These are phyloP conservation scores for Dipodomys stephensi DNA, from an alignment of 2,113 vertebrate genomes.

Conservation along the genomic window DNA sequence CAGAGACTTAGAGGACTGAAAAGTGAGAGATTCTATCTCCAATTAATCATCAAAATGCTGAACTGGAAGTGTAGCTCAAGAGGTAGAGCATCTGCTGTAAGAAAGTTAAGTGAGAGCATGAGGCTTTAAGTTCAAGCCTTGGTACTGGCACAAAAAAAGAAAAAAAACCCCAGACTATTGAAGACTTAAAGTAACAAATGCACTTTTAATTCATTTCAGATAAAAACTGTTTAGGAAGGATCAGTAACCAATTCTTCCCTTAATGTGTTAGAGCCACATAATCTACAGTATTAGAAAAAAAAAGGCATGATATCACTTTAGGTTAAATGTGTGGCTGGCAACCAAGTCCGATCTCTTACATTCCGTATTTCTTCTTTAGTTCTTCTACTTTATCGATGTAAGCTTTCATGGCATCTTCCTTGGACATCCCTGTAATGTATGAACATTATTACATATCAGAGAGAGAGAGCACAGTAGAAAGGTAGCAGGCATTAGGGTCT, in stretches of 20 bases:
- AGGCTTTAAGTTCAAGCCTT: no score
- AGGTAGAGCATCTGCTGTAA: no score
- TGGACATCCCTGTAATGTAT: conserved; percentile 89
- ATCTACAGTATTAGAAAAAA: conserved; percentile 77
- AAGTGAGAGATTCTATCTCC: no score
- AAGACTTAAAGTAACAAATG: conserved; percentile 81
- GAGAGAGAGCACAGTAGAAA: background rate
- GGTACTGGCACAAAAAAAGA: background rate
- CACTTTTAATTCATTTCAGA: conserved; percentile 85
- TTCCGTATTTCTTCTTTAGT: conserved; percentile 92
- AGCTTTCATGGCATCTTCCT: conserved; percentile 92
- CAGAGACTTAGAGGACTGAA: no score
- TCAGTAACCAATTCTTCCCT: conserved; percentile 52
- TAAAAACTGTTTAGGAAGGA: conserved; percentile 73
- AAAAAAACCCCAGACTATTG: background rate
- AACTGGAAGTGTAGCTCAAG: no score
- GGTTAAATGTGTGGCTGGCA: conserved; percentile 8
- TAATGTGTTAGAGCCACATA: conserved; percentile 11
- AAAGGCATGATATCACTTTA: conserved; percentile 77
- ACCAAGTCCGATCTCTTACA: conserved; percentile 82
- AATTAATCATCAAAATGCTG: no score
- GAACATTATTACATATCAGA: background rate
- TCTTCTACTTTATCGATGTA: conserved; percentile 93
- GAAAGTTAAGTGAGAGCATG: no score
- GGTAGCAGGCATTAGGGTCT: background rate